phyloP scores from a whole-genome alignment of 2,888 invertebrate genomes.

The Apoda limacodes region DNA sequence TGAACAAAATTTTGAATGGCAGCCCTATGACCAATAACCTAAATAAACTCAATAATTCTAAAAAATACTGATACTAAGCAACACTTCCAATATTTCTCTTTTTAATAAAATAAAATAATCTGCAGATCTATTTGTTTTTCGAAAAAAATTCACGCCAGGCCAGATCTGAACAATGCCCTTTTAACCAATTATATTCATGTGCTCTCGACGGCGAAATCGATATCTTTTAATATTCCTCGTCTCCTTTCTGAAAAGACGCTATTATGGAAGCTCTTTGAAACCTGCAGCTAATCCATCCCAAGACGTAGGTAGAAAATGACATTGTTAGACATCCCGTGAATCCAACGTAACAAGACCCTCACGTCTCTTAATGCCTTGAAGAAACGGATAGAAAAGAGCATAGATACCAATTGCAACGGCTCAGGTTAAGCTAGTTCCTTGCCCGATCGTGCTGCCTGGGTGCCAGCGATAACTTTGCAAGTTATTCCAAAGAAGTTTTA shows the following conservation, averaged over 20 bases:
- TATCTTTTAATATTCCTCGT: neutral
- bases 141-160: no score
- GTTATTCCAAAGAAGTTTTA: neutral
- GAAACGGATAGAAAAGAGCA: conserved; percentile 6
- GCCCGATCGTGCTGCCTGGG: conserved; percentile 8
- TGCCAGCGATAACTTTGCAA: conserved; percentile 6
- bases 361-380: conserved; percentile 12
- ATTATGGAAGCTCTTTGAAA: neutral
- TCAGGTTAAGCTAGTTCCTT: conserved; percentile 13
- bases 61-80: no score
- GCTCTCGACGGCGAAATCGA: no score
- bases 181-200: no score
- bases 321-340: conserved; percentile 16
- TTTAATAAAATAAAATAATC: no score
- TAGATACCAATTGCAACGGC: conserved; percentile 12
- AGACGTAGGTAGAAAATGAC: conserved; percentile 7
- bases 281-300: conserved; percentile 13
- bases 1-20: no score
- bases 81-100: no score
- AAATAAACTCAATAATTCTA: no score
- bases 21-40: no score
- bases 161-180: no score
- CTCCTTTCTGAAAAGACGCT: neutral
- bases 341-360: conserved; percentile 13
- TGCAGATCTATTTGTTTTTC: no score